A percentile compares a stretch with the other conserved stretches of the same genome.
Conservation (phyloP, 2,797 vertebrate species). For the Bradypus variegatus region DNA sequence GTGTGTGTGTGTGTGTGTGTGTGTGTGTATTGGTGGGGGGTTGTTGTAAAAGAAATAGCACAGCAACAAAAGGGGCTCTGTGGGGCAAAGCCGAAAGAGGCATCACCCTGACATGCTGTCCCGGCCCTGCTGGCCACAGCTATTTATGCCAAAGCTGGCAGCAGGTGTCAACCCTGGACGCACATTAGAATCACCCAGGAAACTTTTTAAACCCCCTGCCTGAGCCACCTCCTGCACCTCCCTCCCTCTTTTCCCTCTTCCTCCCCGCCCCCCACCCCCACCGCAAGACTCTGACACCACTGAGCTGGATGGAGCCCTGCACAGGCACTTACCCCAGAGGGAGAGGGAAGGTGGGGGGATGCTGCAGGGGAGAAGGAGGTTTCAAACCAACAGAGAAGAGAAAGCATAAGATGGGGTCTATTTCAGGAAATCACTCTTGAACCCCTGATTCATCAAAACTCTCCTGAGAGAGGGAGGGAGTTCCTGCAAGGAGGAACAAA, state of each 20-base stretch:
- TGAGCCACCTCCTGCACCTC: neutral
- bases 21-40: no score
- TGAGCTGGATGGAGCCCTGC: neutral
- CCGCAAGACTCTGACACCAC: neutral
- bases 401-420: neutral
- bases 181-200: neutral
- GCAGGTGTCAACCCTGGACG: neutral
- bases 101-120: accelerated
- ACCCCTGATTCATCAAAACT: neutral
- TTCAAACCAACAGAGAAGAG: no score
- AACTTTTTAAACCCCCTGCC: neutral
- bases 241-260: neutral
- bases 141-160: neutral
- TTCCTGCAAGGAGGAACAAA: neutral
- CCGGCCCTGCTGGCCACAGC: neutral
- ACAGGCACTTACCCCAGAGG: neutral
- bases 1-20: no score
- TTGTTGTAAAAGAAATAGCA: neutral
- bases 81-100: neutral
- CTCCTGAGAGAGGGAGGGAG: neutral
- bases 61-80: neutral
- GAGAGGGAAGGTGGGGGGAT: accelerated
- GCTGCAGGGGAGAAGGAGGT: no score
- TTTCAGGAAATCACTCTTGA: neutral
- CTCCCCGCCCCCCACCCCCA: no score